These are phyloP conservation scores for Melieria omissa DNA, from an alignment of 2,888 invertebrate species.

Conservation along the genomic window DNA sequence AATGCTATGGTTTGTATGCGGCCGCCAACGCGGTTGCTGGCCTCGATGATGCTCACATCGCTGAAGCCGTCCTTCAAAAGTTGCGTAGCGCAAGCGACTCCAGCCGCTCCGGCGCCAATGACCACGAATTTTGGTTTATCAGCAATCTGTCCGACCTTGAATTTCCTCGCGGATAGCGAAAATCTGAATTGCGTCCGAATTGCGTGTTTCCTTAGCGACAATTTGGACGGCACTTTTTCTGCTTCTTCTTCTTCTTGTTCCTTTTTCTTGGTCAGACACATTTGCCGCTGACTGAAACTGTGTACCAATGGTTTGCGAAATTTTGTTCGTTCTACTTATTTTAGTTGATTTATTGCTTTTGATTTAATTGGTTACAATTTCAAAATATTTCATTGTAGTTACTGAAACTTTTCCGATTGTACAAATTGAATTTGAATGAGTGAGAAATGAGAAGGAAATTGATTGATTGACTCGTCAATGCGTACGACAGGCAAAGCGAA, in stretches of 20 bases:
- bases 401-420: background rate
- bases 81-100: conserved; percentile 59
- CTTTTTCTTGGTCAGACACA: background rate
- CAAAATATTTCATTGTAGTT: too few relatives aligned
- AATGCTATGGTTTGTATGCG: conserved; percentile 69
- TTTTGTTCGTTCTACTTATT: background rate
- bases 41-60: conserved; percentile 71
- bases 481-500: too few relatives aligned
- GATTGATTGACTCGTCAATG: too few relatives aligned
- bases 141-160: background rate
- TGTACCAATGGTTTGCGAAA: background rate
- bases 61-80: conserved; percentile 61
- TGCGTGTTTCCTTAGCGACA: background rate
- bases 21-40: conserved; percentile 74
- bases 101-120: conserved; percentile 61
- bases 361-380: too few relatives aligned
- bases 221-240: background rate
- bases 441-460: background rate
- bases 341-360: background rate
- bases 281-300: background rate
- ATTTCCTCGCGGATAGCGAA: background rate
- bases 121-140: conserved; percentile 52
- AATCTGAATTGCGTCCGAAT: background rate
- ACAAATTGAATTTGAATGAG: background rate
- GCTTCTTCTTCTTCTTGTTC: background rate